These are phyloP conservation scores for Electrona antarctica DNA, from an alignment of 2,113 vertebrate species.

Conservation along the genomic window DNA sequence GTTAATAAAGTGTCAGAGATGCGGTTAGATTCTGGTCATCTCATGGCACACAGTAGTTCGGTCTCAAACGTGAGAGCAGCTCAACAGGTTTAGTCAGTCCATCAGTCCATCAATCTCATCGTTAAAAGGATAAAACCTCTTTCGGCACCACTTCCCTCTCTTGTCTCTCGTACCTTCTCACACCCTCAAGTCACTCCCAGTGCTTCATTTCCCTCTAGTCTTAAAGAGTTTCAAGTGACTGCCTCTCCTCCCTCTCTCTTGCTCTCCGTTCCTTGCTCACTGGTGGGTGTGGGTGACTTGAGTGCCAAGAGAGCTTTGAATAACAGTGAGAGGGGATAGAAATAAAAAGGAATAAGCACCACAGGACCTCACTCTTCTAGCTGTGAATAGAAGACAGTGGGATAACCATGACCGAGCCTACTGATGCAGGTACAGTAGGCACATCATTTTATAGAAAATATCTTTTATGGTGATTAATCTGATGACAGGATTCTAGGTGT, in stretches of 20 bases:
- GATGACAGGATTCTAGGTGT: slow-evolving; percentile 14
- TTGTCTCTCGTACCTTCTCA: slow-evolving; percentile 38
- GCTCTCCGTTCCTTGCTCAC: slow-evolving; percentile 46
- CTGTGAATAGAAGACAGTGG: slow-evolving; percentile 63
- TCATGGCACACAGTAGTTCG: slow-evolving; percentile 21
- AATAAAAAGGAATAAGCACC: slow-evolving; percentile 73
- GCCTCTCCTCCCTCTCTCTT: slow-evolving; percentile 6
- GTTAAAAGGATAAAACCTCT: slow-evolving; percentile 30
- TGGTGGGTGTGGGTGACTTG: slow-evolving; percentile 65
- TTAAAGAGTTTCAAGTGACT: slow-evolving; percentile 53
- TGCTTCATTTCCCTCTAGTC: slow-evolving; percentile 52
- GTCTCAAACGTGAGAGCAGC: slow-evolving; percentile 6
- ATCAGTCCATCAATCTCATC: slow-evolving; percentile 37
- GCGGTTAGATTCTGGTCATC: slow-evolving; percentile 20
- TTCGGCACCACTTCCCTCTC: slow-evolving; percentile 26
- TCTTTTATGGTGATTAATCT: slow-evolving; percentile 37
- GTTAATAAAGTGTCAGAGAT: slow-evolving; percentile 40
- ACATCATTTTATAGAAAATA: slow-evolving; percentile 3
- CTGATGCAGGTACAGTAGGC: slow-evolving; percentile 63
- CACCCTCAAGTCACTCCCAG: slow-evolving; percentile 17
- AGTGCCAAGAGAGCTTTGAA: slow-evolving; percentile 73
- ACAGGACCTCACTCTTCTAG: slow-evolving; percentile 58
- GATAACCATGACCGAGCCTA: slow-evolving; percentile 74
- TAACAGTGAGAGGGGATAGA: slow-evolving; percentile 61
- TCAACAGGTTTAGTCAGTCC: slow-evolving; percentile 38